Percentiles rank a stretch among this genome's conserved stretches.
Evolutionary conservation across 35 echinoderm and acorn worm species (phyloP).

Genomic region (Apostichopus californicus): DNA sequence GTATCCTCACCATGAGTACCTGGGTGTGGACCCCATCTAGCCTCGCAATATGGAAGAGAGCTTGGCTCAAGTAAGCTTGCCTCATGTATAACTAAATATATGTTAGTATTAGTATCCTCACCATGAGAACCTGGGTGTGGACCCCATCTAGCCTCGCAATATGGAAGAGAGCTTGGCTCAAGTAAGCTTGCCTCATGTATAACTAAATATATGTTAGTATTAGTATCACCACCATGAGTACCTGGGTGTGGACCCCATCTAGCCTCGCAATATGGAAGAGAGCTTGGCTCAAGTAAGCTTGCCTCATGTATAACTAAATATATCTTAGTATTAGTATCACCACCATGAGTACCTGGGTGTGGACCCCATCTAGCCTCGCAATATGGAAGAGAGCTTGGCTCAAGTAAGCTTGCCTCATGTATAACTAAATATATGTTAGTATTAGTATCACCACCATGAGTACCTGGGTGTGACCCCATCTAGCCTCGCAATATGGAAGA

Average conservation of each 20-base stretch:
- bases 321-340: too few relatives aligned
- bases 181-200: not conserved
- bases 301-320: too few relatives aligned
- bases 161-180: too few relatives aligned
- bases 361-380: conserved; percentile 43
- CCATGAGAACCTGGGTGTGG: not conserved
- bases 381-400: not conserved
- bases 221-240: not conserved
- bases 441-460: not conserved
- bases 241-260: not conserved
- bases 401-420: not conserved
- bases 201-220: too few relatives aligned
- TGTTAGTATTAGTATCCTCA: not conserved
- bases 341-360: conserved; percentile 5
- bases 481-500: conserved; percentile 7
- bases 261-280: conserved; percentile 58
- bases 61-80: not conserved
- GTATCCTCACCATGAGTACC: not conserved
- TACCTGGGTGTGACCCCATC: not conserved
- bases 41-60: conserved; percentile 41
- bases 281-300: not conserved
- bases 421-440: too few relatives aligned
- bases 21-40: conserved; percentile 6
- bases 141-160: conserved; percentile 7
- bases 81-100: too few relatives aligned